phyloP scores from a whole-genome alignment of 2,797 vertebrate genomes.

The Champsocephalus esox region DNA sequence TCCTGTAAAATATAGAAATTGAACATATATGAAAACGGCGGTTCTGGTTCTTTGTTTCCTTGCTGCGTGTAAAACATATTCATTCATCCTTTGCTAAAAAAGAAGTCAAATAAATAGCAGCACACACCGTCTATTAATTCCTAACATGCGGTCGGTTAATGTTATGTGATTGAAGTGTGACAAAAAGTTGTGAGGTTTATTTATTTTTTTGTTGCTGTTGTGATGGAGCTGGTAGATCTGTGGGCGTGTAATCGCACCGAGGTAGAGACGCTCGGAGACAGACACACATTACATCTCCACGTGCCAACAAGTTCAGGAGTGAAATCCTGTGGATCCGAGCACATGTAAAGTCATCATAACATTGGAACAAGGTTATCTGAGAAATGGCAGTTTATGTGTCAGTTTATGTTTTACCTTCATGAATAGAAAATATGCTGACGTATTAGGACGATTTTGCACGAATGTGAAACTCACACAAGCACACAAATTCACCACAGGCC shows the following conservation, averaged over 20 bases:
- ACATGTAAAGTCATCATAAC: conserved; percentile 84
- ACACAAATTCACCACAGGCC: conserved; percentile 10
- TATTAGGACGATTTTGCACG: conserved; percentile 55
- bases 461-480: conserved; percentile 19
- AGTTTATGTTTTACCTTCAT: conserved; percentile 82
- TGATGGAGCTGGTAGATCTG: conserved; percentile 78
- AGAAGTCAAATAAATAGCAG: conserved; percentile 65
- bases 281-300: conserved; percentile 74
- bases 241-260: conserved; percentile 81
- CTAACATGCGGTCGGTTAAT: conserved; percentile 77
- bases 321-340: conserved; percentile 81
- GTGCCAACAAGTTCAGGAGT: conserved; percentile 84
- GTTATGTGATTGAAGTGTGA: conserved; percentile 84
- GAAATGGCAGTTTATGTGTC: conserved; percentile 82
- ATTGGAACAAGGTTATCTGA: conserved; percentile 84
- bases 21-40: conserved; percentile 11
- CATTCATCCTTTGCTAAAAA: conserved; percentile 65
- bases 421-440: conserved; percentile 80
- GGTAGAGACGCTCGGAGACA: conserved; percentile 78
- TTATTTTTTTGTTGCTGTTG: conserved; percentile 76
- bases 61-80: conserved; percentile 12
- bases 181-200: conserved; percentile 83
- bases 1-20: conserved; percentile 23
- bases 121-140: conserved; percentile 76
- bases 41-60: conserved; percentile 29